Percentiles rank a stretch among this genome's conserved stretches.
Conservation (phyloP, 37 sponge, comb jelly and placozoan species). For the Crambe crambe region DNA sequence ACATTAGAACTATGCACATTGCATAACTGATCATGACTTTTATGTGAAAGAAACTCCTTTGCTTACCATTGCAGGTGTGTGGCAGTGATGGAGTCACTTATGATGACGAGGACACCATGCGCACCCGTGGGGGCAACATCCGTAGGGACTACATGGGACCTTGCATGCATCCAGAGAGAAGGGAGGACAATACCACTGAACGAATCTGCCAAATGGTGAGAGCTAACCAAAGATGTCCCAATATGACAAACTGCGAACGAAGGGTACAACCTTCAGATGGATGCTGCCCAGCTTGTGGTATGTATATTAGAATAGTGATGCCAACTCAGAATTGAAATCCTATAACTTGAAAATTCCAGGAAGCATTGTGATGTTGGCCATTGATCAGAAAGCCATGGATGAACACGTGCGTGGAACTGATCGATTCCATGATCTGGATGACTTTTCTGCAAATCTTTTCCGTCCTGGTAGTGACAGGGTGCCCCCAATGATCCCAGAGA, state of each 20-base stretch:
- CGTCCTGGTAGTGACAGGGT: no score
- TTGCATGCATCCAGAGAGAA: background rate
- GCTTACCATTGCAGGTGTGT: constrained; percentile 38
- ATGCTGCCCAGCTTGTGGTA: constrained; percentile 63
- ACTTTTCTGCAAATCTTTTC: background rate
- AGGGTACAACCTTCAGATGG: constrained; percentile 30
- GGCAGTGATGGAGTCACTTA: constrained; percentile 53
- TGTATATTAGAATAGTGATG: no score
- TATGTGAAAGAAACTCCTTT: no score
- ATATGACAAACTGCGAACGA: constrained; percentile 4
- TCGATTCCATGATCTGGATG: background rate
- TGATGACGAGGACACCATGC: constrained; percentile 18
- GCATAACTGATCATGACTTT: no score
- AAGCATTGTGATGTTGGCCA: constrained; percentile 2
- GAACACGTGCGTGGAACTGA: background rate
- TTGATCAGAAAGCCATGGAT: constrained; percentile 10
- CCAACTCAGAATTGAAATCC: no score
- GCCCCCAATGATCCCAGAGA: background rate
- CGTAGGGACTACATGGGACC: constrained; percentile 35
- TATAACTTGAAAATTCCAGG: constrained; percentile 5
- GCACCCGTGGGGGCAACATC: constrained; percentile 10
- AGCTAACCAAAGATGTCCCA: background rate
- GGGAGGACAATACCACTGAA: constrained; percentile 5
- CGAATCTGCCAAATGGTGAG: constrained; percentile 10
- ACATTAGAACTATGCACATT: no score